These are phyloP conservation scores for Arion vulgaris DNA, from an alignment of 1,140 invertebrate species.

Conservation along the genomic window DNA sequence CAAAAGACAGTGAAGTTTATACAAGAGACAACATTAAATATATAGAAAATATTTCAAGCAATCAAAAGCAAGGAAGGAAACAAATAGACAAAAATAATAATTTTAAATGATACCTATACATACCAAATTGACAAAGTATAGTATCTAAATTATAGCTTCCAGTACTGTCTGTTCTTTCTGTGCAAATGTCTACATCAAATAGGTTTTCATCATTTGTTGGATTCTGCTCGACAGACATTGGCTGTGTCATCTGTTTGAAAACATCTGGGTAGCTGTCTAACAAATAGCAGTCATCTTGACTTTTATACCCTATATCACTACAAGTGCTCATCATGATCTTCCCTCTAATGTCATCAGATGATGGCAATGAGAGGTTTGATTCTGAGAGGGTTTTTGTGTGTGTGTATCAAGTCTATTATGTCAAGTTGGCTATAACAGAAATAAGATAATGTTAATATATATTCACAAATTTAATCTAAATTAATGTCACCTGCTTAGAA, in stretches of 20 bases:
- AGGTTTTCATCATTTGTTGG: background rate
- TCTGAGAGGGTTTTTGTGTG: background rate
- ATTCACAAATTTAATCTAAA: background rate
- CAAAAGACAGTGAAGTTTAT: too few relatives aligned
- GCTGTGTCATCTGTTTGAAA: background rate
- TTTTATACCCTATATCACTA: conserved; percentile 7
- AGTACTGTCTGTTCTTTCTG: background rate
- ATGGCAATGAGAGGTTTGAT: background rate
- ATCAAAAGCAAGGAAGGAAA: too few relatives aligned
- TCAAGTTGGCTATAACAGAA: background rate
- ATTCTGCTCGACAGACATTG: conserved; percentile 1
- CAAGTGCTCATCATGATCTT: background rate
- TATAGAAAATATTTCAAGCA: too few relatives aligned
- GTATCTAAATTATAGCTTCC: background rate
- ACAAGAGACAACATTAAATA: too few relatives aligned
- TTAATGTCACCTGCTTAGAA: too few relatives aligned
- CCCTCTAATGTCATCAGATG: background rate
- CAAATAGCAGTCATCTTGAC: background rate
- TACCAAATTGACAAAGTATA: conserved; percentile 15
- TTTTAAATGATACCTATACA: too few relatives aligned
- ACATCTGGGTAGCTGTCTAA: background rate
- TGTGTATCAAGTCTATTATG: background rate
- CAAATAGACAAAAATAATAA: too few relatives aligned
- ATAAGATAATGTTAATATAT: background rate
- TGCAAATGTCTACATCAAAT: background rate